Evolutionary conservation across 2,113 vertebrate species (phyloP), one percentile per base, ranked within the genome.

Genomic region (Sinocyclocheilus maitianheensis): DNA sequence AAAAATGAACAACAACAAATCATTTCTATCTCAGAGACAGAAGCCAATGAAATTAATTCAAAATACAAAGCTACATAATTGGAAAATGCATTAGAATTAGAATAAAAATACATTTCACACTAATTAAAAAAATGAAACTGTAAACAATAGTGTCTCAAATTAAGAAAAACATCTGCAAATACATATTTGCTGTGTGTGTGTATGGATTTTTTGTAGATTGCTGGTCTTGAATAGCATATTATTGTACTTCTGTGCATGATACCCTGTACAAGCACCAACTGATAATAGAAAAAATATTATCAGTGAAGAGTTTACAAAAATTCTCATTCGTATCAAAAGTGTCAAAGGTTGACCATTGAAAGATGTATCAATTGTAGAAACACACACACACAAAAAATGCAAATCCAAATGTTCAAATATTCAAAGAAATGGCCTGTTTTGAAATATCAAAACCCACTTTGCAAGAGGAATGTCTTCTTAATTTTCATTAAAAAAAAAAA

Each of bases 181-280:
- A 77, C 16, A 55, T 34, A 7, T 7, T 78, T 58, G 14, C 51
- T 14, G 9, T 34, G 20, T 63, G 22, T 74, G 71, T 37, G n/a
- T n/a, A 9, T 55, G 67, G 76, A 78, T 81, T 60, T 82, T 62
- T 82, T 74, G 26, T 77, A 43, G 20, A 77, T 82, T 72, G 83
- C 71, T 85, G 80, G 85, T 87, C 85, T 87, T 69, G 55, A 76
- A 65, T 77, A 82, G 65, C 79, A 65, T 43, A 77, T 40, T 53
- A 65, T 60, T 77, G 77, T 85, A 78, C 62, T 72, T 87, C 26
- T 77, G 67, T 79, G 80, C 46, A 86, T 55, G 40, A 81, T 62
- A 87, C 79, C 77, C 69, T 85, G 67, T 82, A 83, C 84, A 87
- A 89, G 84, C 88, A 89, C 88, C 86, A 85, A 51, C 24, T 75